Evolutionary conservation across 2,888 invertebrate genomes (phyloP), one percentile per base, ranked within the genome.

Genomic region (Ectobius pallidus): DNA sequence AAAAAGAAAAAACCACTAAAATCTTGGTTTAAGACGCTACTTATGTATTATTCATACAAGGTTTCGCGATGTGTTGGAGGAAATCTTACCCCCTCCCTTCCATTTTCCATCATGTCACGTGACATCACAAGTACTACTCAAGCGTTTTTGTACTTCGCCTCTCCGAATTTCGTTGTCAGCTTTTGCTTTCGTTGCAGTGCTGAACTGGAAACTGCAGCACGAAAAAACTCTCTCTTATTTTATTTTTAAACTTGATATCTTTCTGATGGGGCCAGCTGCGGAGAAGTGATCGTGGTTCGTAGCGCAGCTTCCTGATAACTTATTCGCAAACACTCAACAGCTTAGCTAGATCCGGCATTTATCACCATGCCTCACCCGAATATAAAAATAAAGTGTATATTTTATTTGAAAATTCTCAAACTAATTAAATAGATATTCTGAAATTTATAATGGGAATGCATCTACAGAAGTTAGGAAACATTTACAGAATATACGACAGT

Each of bases 1-100:
- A 3, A 25, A 25, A 52, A 25, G 25, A 52, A 11, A 1, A 52
- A 52, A 22, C 22, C 52, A 18, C 52, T 52, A 20, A 52, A 52
- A 14, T 9, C 22, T 52, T 52, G 22, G n/a, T 52, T 18, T 25
- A 25, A 52, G 25, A 25, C 22, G 25, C 22, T 52, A 52, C 52
- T 52, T 52, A 52, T 52, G 52, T 52, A 52, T 52, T 52, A 52
- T 52, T 52, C 52, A 52, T 25, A 25, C 52, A 25, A 9, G 22
- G 25, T 25, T 52, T 52, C 25, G 49, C 3, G 52, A 52, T 25
- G 9, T 52, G 52, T 14, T 7, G 9, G 11, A 52, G 11, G 22
- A 52, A 52, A 52, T 22, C 52, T 9, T 14, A 52, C 6, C 39
- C 14, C 39, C 14, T 39, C 39, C 22, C 25, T 14, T 14, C 39